Base-by-base conservation (phyloP, 2,888 invertebrate species). In the Thymelicus sylvestris region DNA sequence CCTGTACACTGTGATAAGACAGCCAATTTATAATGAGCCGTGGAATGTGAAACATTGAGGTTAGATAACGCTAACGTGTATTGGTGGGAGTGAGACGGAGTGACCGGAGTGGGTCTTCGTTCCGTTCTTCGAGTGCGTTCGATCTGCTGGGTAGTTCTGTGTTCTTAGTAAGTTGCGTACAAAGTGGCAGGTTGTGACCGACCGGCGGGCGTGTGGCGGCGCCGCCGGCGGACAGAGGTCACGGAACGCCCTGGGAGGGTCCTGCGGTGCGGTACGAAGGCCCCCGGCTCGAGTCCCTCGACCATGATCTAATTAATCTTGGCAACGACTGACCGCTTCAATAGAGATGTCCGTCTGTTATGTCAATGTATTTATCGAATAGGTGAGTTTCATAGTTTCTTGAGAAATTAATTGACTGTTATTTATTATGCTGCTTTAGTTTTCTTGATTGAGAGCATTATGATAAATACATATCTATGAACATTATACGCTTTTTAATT, bases 121-220 rank as follows among this genome's bases (percentile, higher is more conserved):
- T 8, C 8, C 63, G 81, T 83, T 73, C 69, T 50, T 5, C 7
- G 71, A 65, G 63, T 38, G 72, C 72, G 70, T 55, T 68, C 71
- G 72, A 80, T 65, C 83, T 88, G 82, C 75, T 80, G n/a, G 65
- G 6, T 6, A 10, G 7, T 80, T 84, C 82, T 93, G 87, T 62
- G 74, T 74, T 81, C 92, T 91, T 92, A 84, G 92, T 92, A 91
- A 76, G 81, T 83, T 88, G 92, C 92, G 92, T 90, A 90, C 84
- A 86, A 80, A 83, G 87, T 81, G 86, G 86, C 87, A 84, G 85
- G 86, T 86, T 86, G 86, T 84, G 86, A 84, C 85, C 85, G 85
- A 81, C 78, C 73, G 79, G 79, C 75, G 62, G 73, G 73, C 74
- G 55, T 75, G 76, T 74, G 77, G 73, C 76, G 76, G 75, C 78